These are phyloP conservation scores for Agonopterix alstromeriana DNA, from an alignment of 2,888 invertebrate species.

Conservation along the genomic window DNA sequence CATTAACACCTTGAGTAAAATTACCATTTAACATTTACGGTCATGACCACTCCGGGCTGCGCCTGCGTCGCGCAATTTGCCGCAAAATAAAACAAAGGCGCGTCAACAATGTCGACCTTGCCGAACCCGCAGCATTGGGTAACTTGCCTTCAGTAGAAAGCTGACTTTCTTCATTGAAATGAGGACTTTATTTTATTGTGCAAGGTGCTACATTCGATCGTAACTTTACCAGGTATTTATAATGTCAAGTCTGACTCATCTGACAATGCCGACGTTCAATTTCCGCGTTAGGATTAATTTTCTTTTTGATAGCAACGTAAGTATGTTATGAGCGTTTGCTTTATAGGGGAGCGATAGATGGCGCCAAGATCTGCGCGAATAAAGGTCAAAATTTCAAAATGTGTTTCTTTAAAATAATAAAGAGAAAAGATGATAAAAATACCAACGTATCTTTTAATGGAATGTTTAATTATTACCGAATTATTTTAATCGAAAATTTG, in stretches of 20 bases:
- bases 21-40: slow-evolving; percentile 20
- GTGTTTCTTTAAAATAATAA: no score
- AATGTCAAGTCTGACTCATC: not conserved
- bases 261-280: slow-evolving; percentile 1
- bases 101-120: slow-evolving; percentile 45
- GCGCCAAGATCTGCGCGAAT: no score
- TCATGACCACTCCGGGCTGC: slow-evolving; percentile 23
- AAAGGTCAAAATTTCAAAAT: no score
- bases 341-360: no score
- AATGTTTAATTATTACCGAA: no score
- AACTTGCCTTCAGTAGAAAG: slow-evolving; percentile 41
- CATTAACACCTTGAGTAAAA: slow-evolving; percentile 8
- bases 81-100: slow-evolving; percentile 40
- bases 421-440: no score
- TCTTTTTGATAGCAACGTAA: not conserved
- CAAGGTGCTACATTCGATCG: slow-evolving; percentile 12
- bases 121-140: slow-evolving; percentile 24
- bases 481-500: no score
- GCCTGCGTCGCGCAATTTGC: slow-evolving; percentile 13
- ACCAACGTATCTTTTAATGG: no score
- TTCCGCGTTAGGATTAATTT: not conserved
- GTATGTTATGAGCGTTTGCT: no score
- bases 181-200: slow-evolving; percentile 22
- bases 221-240: slow-evolving; percentile 2
- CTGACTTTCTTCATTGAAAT: slow-evolving; percentile 41